Base-by-base conservation (phyloP, 2,797 vertebrate genomes). In the Emydoidea blandingii region DNA sequence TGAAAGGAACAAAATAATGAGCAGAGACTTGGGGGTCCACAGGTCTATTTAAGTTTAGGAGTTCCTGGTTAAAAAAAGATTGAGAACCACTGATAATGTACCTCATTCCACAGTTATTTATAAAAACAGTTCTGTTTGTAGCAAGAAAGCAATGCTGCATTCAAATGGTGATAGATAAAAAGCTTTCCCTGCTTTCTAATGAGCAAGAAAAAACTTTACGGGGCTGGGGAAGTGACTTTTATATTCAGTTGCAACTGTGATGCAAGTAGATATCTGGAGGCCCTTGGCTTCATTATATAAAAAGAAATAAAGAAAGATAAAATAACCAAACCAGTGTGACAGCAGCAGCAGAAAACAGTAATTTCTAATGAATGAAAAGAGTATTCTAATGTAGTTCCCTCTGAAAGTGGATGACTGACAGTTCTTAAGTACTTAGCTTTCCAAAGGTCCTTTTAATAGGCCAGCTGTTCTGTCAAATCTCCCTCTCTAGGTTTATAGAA, bases 391-490 rank as follows among this genome's bases (percentile, higher is more conserved):
- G 12, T 8, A 44, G 74, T 94, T 86, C 88, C 23, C n/a, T 91
- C 65, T 87, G 84, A 94, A 89, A 87, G 68, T 81, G 92, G 82
- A 90, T 9, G 12, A 96, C 88, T 68, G 82, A 12, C 6, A 31
- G 25, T 88, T 94, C 94, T 93, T 91, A 95, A 86, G 82, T 15
- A 59, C 44, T 95, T 94, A n/a, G 78, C 3, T 47, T 91, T 88
- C 81, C 83, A 85, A 14, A 6, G 4, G 34, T 87, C 79, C 79
- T 86, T 93, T 86, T 68, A 29, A 50, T 59, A 89, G 72, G 85
- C n/a, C 85, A 57, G 27, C 56, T 94, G 76, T 44, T 96, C 79
- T 54, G 62, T 93, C 49, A 62, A 49, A 88, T 85, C 56, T 81
- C 29, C n/a, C 47, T 91, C 91, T 87, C 82, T 62, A 89, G 86